These are phyloP conservation scores for Apteryx mantelli DNA, from an alignment of 2,113 vertebrate species.

Conservation along the genomic window DNA sequence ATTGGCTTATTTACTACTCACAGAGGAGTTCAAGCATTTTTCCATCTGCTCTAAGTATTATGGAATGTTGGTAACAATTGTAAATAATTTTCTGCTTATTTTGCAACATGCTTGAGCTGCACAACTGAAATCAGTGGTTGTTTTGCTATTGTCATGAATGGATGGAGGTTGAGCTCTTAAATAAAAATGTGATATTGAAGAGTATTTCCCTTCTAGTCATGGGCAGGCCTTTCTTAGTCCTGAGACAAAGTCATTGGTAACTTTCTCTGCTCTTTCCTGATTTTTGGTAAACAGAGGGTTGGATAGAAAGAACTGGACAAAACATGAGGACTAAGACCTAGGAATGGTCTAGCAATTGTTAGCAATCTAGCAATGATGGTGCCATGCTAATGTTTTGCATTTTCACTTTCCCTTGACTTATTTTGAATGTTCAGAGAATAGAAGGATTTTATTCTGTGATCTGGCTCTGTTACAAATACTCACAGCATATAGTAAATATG, in stretches of 20 bases:
- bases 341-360: too few species aligned
- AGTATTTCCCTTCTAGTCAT: background rate
- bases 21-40: conserved; percentile 45
- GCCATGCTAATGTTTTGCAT: background rate
- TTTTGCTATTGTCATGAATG: conserved; percentile 22
- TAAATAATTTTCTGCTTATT: conserved; percentile 36
- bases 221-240: background rate
- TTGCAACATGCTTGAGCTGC: conserved; percentile 15
- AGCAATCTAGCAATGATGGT: background rate
- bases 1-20: conserved; percentile 40
- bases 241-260: background rate
- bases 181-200: background rate
- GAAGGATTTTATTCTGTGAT: background rate
- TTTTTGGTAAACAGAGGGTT: background rate
- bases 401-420: background rate
- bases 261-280: background rate
- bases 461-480: background rate
- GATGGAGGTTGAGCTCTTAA: background rate
- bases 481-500: background rate
- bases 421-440: background rate
- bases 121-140: background rate
- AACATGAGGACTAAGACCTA: background rate
- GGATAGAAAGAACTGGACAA: background rate
- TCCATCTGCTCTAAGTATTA: background rate
- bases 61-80: conserved; percentile 51